Conservation (phyloP, 2,888 invertebrate species). For the Cantharis flavilabris region DNA sequence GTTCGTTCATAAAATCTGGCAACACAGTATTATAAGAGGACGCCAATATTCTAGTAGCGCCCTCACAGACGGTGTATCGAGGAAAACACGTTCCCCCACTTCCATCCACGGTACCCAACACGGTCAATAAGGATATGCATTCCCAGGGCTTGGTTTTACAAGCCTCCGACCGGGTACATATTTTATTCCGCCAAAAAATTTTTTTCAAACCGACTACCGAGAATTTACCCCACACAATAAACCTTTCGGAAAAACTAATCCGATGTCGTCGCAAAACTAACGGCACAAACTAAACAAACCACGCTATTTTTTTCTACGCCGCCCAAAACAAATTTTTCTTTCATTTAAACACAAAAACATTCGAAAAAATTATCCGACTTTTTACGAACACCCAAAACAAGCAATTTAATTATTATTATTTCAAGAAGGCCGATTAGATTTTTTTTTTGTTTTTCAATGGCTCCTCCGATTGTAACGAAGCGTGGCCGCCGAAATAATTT, state of each 20-base stretch:
- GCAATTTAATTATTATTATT: no score
- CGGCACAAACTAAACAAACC: background rate
- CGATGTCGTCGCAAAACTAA: background rate
- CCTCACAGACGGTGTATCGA: conserved; percentile 53
- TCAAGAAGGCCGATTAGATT: background rate
- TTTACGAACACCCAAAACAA: no score
- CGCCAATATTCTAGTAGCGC: conserved; percentile 54
- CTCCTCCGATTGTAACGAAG: background rate
- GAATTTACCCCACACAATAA: background rate
- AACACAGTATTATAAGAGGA: conserved; percentile 54
- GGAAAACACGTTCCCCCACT: conserved; percentile 38
- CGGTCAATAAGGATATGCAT: conserved; percentile 56
- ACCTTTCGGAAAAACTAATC: background rate
- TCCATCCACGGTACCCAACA: conserved; percentile 40
- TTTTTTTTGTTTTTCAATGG: background rate
- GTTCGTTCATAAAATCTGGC: conserved; percentile 53
- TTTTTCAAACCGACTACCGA: background rate
- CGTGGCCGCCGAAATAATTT: background rate
- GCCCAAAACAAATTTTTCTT: background rate
- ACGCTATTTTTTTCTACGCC: background rate
- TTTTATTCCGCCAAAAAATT: conserved; percentile 1
- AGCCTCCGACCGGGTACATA: conserved; percentile 28
- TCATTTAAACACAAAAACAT: no score
- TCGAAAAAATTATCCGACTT: no score
- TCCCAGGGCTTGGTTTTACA: conserved; percentile 50